These are phyloP conservation scores for Holacanthus passer DNA, from an alignment of 2,113 vertebrate genomes.

Conservation along the genomic window DNA sequence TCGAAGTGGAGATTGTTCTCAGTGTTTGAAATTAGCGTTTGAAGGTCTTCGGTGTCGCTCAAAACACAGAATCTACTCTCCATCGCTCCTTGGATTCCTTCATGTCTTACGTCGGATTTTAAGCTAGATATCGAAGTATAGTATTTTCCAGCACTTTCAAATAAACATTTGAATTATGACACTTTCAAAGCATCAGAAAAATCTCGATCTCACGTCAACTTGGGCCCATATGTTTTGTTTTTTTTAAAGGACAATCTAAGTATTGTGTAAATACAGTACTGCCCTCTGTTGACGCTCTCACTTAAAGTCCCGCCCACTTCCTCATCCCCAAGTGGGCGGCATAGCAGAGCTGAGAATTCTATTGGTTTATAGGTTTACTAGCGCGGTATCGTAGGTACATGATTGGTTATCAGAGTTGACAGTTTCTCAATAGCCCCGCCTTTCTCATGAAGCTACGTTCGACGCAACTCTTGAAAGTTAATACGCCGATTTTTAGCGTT, in stretches of 20 bases:
- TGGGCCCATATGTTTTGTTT: slow-evolving; percentile 11
- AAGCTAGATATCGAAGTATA: background rate
- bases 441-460: rapidly evolving
- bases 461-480: slow-evolving; percentile 53
- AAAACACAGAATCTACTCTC: slow-evolving; percentile 80
- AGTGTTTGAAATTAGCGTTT: slow-evolving; percentile 62
- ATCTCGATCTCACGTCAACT: background rate
- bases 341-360: background rate
- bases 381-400: rapidly evolving
- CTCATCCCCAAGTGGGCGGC: background rate
- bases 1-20: slow-evolving; percentile 68
- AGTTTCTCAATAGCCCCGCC: background rate
- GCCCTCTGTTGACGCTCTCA: slow-evolving; percentile 56
- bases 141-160: slow-evolving; percentile 22
- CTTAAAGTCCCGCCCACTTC: background rate
- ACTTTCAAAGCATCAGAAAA: slow-evolving; percentile 11
- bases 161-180: too few relatives aligned
- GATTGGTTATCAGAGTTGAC: slow-evolving; percentile 49
- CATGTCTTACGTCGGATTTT: slow-evolving; percentile 71
- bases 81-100: slow-evolving; percentile 77
- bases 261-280: slow-evolving; percentile 15
- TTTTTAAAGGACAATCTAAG: background rate
- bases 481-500: slow-evolving; percentile 7
- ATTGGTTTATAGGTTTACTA: slow-evolving; percentile 28
- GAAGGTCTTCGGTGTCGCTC: slow-evolving; percentile 77